A percentile compares a stretch with the other conserved stretches of the same genome.
Evolutionary conservation across 2,888 invertebrate species (phyloP).

Genomic region (Nesidiocoris tenuis): DNA sequence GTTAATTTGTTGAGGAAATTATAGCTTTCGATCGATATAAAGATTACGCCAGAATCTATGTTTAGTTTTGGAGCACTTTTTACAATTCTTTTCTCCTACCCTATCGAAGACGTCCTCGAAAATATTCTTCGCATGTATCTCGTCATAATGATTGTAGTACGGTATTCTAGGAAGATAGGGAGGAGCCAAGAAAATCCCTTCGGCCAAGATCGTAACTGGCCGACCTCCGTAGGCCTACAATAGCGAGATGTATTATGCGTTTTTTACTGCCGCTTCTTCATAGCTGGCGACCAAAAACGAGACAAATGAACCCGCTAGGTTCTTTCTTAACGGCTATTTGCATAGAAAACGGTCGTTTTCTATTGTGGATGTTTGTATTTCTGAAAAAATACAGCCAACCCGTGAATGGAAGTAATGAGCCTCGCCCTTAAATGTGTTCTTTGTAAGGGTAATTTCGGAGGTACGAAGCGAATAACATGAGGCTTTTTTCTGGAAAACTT

Average conservation of each 20-base stretch:
- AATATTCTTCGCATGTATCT: too few species aligned
- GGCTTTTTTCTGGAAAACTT: too few species aligned
- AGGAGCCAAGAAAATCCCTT: neutral
- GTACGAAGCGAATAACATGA: neutral
- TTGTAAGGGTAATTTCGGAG: neutral
- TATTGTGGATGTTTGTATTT: neutral
- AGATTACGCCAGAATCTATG: too few species aligned
- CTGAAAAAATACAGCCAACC: neutral
- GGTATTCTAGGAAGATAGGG: too few species aligned
- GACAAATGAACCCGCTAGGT: neutral
- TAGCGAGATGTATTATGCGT: neutral
- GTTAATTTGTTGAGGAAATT: too few species aligned
- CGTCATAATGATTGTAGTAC: too few species aligned
- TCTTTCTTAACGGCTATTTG: neutral
- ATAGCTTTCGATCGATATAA: too few species aligned
- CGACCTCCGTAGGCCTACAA: neutral
- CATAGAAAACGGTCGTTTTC: neutral
- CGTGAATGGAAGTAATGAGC: neutral
- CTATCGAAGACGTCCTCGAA: too few species aligned
- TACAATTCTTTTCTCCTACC: too few species aligned
- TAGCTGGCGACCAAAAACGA: neutral
- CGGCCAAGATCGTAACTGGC: neutral
- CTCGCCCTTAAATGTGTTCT: neutral
- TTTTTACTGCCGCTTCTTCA: neutral
- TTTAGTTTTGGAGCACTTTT: too few species aligned